A percentile compares a stretch with the other conserved stretches of the same genome.
phyloP scores from a whole-genome alignment of 2,797 vertebrate species.

The Sebastes minor region DNA sequence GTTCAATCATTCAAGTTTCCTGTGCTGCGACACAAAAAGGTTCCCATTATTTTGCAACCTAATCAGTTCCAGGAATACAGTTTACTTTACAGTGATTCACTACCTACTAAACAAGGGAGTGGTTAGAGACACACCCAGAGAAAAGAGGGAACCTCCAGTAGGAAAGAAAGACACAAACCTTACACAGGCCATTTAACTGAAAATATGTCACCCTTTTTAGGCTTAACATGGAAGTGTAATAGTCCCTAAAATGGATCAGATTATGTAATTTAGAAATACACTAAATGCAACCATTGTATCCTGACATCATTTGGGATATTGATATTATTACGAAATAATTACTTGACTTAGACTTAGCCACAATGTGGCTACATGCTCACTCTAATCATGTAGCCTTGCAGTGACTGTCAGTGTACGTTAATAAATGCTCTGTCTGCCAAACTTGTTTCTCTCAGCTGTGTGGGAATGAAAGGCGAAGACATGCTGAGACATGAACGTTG shows the following conservation, averaged over 20 bases:
- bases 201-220: neutral
- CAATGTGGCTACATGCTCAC: neutral
- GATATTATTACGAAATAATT: neutral
- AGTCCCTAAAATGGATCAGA: neutral
- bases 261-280: neutral
- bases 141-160: neutral
- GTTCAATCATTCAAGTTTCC: neutral
- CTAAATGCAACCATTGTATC: neutral
- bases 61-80: neutral
- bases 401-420: neutral
- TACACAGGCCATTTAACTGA: neutral
- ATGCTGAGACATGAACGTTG: conserved; percentile 12
- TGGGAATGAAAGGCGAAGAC: neutral
- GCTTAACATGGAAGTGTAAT: neutral
- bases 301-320: neutral
- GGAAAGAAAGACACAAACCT: neutral
- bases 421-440: neutral
- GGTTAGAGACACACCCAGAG: neutral
- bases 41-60: neutral
- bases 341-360: neutral
- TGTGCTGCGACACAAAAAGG: neutral
- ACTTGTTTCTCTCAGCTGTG: neutral
- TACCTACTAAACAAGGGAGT: neutral
- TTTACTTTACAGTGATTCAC: neutral
- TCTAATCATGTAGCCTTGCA: neutral